These are phyloP conservation scores for Montifringilla adamsi DNA, from an alignment of 2,113 vertebrate species.

Conservation along the genomic window DNA sequence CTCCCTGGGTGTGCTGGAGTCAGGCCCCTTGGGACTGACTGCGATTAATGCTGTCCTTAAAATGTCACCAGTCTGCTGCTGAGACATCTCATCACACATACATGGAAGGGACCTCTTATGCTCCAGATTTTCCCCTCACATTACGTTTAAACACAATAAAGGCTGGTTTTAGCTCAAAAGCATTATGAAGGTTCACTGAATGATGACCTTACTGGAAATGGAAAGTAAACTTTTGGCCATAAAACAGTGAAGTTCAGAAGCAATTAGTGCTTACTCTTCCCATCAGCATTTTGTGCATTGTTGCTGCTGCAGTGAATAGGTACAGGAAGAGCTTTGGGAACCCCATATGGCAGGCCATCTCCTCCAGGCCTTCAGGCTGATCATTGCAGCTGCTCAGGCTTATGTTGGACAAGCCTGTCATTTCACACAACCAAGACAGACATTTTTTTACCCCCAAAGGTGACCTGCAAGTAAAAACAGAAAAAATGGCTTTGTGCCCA, in stretches of 20 bases:
- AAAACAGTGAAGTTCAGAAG: background rate
- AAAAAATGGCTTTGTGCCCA: background rate
- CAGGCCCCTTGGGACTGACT: background rate
- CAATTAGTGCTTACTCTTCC: background rate
- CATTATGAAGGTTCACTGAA: background rate
- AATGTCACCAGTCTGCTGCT: background rate
- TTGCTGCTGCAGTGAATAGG: background rate
- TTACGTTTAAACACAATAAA: background rate
- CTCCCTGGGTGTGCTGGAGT: rapidly evolving
- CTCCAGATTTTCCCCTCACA: background rate
- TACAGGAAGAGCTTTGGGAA: background rate
- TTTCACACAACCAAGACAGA: background rate
- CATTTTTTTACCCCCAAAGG: background rate
- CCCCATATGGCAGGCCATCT: conserved; percentile 36
- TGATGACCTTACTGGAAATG: background rate
- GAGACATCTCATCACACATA: background rate
- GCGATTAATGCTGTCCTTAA: background rate
- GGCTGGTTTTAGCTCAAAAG: background rate
- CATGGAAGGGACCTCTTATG: background rate
- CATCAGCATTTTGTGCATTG: conserved; percentile 25
- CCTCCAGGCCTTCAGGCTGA: conserved; percentile 28
- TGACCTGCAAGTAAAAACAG: conserved; percentile 6
- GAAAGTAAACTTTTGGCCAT: background rate
- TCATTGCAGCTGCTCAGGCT: conserved; percentile 39
- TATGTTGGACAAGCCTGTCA: conserved; percentile 37